A percentile compares a stretch with the other conserved stretches of the same genome.
These are phyloP conservation scores for Camponotus fellah DNA, from an alignment of 2,888 invertebrate genomes.

Conservation along the genomic window DNA sequence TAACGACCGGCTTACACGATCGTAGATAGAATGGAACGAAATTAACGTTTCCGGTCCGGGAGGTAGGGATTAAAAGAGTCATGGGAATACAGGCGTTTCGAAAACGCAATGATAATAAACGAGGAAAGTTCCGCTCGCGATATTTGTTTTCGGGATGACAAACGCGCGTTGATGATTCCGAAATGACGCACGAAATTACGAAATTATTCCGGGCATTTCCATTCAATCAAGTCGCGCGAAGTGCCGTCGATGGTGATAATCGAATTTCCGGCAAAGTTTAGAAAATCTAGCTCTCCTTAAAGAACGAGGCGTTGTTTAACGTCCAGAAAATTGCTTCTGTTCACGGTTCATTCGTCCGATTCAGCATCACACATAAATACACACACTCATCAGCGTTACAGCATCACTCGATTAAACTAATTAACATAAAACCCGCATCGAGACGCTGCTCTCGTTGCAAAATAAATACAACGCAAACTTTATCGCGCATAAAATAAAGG, in stretches of 20 bases:
- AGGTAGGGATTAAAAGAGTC: slow-evolving; percentile 37
- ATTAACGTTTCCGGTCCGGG: slow-evolving; percentile 35
- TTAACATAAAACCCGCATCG: slow-evolving; percentile 64
- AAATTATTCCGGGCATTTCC: slow-evolving; percentile 17
- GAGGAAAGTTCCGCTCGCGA: neutral
- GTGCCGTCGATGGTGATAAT: neutral
- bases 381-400: slow-evolving; percentile 15
- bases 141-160: slow-evolving; percentile 20
- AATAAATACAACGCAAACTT: slow-evolving; percentile 43
- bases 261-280: neutral
- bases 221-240: neutral
- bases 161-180: slow-evolving; percentile 27
- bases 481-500: slow-evolving; percentile 43
- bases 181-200: neutral
- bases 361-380: neutral
- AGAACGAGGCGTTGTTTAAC: slow-evolving; percentile 60
- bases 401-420: slow-evolving; percentile 61
- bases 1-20: slow-evolving; percentile 48
- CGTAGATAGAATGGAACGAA: slow-evolving; percentile 39
- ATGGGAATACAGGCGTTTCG: neutral
- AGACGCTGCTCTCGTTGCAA: slow-evolving; percentile 12
- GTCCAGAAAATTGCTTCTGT: slow-evolving; percentile 60
- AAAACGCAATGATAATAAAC: slow-evolving; percentile 40
- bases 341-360: slow-evolving; percentile 56
- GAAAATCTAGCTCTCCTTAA: slow-evolving; percentile 62